Base-by-base conservation (phyloP, 2,888 invertebrate species). In the Pelosia muscerda region DNA sequence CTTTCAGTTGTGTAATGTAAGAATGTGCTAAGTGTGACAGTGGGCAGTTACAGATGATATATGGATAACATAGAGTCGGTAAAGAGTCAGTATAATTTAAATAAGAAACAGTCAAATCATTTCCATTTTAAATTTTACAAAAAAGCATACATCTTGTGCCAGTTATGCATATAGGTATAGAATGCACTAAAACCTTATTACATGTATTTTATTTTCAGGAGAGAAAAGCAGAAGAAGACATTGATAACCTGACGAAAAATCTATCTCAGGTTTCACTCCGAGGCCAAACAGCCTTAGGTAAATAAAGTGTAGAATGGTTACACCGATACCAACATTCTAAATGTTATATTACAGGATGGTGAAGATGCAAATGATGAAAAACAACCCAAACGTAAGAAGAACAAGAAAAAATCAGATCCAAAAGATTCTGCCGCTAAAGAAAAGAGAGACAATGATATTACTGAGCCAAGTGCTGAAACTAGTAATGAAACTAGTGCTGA, bases 181-280 rank as follows among this genome's bases (percentile, higher is more conserved):
- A 1, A 19, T 6, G 42, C 42, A 34, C 10, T 53, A 19, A n/a
- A 60, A 60, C 26, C 59, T 63, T 54, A 67, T 57, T 31, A 72
- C 66, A 57, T 71, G 13, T 72, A 66, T 77, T 83, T 77, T 76
- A 65, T 77, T 89, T 91, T 70, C 94, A 95, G 95, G 91, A 82
- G 75, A 81, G 81, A 77, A 88, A 88, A 83, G 82, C 83, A 38
- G 92, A 91, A 84, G 88, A 86, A 19, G 90, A 88, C 73, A 87
- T 94, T 77, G 93, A 95, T 79, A 91, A 90, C 87, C 93, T 95
- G 89, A 91, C 94, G 85, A 91, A 92, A 90, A 91, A 88, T 83
- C 88, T 95, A 85, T 92, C 94, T 86, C 91, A 92, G 91, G 93
- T 95, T 91, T 94, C 94, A 88, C 90, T 95, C 79, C 88, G 88